phyloP scores from a whole-genome alignment of 1,140 invertebrate species.

The Atopsyche davidsoni region DNA sequence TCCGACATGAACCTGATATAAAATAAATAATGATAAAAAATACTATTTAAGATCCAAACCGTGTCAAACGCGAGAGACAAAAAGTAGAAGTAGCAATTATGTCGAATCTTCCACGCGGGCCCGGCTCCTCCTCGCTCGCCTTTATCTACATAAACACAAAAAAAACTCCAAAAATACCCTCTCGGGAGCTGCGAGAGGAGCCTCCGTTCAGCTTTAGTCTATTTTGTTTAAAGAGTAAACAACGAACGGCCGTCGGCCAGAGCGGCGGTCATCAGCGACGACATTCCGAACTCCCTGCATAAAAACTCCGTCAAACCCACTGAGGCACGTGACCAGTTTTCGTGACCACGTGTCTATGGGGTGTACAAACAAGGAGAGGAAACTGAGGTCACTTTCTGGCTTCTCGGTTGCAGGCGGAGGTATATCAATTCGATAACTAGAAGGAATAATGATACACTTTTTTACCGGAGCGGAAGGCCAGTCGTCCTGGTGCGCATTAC shows the following conservation, averaged over 20 bases:
- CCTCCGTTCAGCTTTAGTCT: neutral
- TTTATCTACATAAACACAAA: neutral
- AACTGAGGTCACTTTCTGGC: neutral
- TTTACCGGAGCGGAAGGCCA: no score
- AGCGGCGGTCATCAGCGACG: neutral
- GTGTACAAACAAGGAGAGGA: constrained; percentile 4
- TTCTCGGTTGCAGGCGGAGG: neutral
- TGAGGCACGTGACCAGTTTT: constrained; percentile 14
- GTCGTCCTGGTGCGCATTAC: no score
- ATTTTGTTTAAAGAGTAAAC: constrained; percentile 4
- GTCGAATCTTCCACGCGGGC: constrained; percentile 2
- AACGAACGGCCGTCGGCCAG: neutral
- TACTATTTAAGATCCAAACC: no score
- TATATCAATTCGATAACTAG: neutral
- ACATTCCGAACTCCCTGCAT: neutral
- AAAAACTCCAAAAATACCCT: neutral
- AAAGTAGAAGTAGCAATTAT: no score
- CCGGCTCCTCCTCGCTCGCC: neutral
- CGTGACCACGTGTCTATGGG: constrained; percentile 13
- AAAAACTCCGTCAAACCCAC: constrained; percentile 4
- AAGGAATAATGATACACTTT: neutral
- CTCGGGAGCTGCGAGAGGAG: neutral
- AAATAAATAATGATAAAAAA: no score
- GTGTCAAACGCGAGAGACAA: no score
- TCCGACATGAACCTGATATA: no score